Conservation (phyloP, 2,113 vertebrate species). For the Mirounga angustirostris region DNA sequence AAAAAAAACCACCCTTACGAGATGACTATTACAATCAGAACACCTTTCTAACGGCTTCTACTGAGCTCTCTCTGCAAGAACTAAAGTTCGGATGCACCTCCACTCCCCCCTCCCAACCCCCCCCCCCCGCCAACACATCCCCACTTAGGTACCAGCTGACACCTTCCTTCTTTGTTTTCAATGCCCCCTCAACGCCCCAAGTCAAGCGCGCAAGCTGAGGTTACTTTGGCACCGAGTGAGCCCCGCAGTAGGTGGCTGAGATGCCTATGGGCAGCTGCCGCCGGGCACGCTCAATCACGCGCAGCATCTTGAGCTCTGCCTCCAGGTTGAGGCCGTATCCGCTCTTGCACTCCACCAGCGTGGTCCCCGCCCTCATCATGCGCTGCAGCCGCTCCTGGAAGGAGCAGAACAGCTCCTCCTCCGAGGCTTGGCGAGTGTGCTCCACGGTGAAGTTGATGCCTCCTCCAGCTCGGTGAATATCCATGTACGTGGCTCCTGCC, state of each 20-base stretch:
- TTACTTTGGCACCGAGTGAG: slow-evolving; percentile 96
- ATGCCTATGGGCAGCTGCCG: slow-evolving; percentile 89
- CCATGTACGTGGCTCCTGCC: slow-evolving; percentile 97
- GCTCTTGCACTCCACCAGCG: slow-evolving; percentile 98
- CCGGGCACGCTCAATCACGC: slow-evolving; percentile 91
- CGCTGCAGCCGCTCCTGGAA: slow-evolving; percentile 87
- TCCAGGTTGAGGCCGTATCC: slow-evolving; percentile 95
- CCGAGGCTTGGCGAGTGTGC: slow-evolving; percentile 89
- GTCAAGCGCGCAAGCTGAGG: not conserved
- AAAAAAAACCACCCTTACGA: too few species aligned
- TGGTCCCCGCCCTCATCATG: slow-evolving; percentile 93
- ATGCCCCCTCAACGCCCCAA: not conserved
- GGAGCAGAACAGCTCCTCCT: slow-evolving; percentile 88
- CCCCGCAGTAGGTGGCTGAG: slow-evolving; percentile 96
- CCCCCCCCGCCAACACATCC: not conserved
- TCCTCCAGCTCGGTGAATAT: slow-evolving; percentile 96
- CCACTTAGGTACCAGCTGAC: rapidly evolving
- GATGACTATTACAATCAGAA: not conserved
- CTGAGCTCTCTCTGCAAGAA: not conserved
- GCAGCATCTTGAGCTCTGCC: slow-evolving; percentile 96
- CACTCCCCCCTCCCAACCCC: too few species aligned
- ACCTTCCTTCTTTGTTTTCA: not conserved
- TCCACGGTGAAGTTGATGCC: slow-evolving; percentile 97
- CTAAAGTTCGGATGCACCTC: not conserved
- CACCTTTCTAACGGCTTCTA: not conserved